Conservation (phyloP, 2,888 invertebrate genomes). For the Phanerotoma sp. region DNA sequence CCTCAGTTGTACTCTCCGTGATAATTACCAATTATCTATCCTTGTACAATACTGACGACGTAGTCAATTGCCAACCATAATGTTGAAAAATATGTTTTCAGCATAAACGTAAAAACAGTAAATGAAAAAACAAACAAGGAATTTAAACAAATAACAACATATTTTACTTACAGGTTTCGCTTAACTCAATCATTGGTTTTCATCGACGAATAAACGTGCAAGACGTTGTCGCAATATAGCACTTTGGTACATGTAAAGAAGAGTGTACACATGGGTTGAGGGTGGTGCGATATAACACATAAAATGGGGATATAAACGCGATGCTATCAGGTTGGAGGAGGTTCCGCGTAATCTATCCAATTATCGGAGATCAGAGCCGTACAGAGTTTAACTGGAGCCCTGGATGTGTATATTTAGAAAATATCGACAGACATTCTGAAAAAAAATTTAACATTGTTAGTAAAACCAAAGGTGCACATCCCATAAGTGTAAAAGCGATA, state of each 20-base stretch:
- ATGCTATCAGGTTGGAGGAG: constrained; percentile 53
- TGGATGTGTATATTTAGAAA: background rate
- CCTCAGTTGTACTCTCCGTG: constrained; percentile 23
- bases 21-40: constrained; percentile 42
- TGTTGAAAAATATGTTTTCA: background rate
- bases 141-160: no score
- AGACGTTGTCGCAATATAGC: background rate
- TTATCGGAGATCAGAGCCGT: constrained; percentile 53
- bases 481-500: no score
- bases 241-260: constrained; percentile 4
- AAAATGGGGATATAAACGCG: constrained; percentile 49
- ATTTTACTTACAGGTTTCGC: no score
- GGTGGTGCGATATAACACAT: constrained; percentile 42
- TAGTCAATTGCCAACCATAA: background rate
- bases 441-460: no score
- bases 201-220: background rate
- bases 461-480: no score
- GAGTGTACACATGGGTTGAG: constrained; percentile 29
- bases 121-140: no score
- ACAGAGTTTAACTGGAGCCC: constrained; percentile 24
- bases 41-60: constrained; percentile 25
- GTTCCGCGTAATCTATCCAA: constrained; percentile 56
- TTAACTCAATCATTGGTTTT: no score
- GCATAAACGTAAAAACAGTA: background rate
- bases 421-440: no score